A percentile compares a stretch with the other conserved stretches of the same genome.
phyloP scores from a whole-genome alignment of 1,140 invertebrate genomes.

The Chironomus striatipennis region DNA sequence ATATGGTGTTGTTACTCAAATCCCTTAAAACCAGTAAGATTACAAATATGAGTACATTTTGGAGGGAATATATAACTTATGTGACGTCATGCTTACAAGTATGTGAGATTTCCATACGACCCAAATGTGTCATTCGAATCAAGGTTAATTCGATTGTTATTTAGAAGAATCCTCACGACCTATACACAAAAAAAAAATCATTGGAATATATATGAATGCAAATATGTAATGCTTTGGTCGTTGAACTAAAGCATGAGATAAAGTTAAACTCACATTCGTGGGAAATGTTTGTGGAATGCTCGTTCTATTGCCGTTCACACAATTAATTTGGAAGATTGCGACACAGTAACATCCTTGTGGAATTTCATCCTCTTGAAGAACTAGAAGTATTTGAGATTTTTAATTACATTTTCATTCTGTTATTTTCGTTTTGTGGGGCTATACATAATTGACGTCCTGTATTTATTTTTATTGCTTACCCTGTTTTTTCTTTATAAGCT shows the following conservation, averaged over 20 bases:
- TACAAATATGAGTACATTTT: background rate
- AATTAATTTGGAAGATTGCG: too few relatives aligned
- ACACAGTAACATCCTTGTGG: too few relatives aligned
- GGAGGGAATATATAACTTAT: background rate
- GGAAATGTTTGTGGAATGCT: background rate
- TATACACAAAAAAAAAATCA: background rate
- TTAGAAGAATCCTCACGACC: constrained; percentile 31
- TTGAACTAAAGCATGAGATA: background rate
- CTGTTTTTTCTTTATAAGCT: too few relatives aligned
- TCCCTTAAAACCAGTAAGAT: background rate
- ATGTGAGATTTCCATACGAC: too few relatives aligned
- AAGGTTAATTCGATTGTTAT: constrained; percentile 34
- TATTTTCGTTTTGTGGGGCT: too few relatives aligned
- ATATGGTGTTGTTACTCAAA: constrained; percentile 4
- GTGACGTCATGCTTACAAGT: too few relatives aligned
- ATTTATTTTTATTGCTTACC: too few relatives aligned
- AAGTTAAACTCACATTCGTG: background rate
- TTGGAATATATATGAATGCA: background rate
- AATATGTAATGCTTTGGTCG: background rate
- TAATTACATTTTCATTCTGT: too few relatives aligned
- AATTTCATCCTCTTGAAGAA: too few relatives aligned
- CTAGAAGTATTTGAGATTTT: too few relatives aligned
- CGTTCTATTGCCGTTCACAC: too few relatives aligned
- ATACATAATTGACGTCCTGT: too few relatives aligned
- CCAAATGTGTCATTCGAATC: background rate